These are phyloP conservation scores for Raja brachyura DNA, from an alignment of 2,113 vertebrate genomes.

Conservation along the genomic window DNA sequence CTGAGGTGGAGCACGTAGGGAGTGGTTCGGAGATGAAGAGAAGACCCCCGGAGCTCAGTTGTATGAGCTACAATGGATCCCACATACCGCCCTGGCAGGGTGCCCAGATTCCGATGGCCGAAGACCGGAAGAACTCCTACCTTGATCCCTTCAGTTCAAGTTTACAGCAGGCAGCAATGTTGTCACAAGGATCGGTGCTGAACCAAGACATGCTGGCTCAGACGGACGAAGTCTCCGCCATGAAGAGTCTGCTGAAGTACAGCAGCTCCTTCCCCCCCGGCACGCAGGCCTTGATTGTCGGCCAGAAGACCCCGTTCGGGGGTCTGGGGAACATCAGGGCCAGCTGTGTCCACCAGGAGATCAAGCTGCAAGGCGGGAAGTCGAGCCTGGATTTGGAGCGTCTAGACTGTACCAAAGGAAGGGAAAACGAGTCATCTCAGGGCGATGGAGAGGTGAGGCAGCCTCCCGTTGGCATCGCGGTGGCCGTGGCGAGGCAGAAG, in stretches of 20 bases:
- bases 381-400: slow-evolving; percentile 68
- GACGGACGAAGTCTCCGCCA: slow-evolving; percentile 78
- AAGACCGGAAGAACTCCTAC: slow-evolving; percentile 73
- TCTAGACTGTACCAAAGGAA: slow-evolving; percentile 69
- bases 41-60: slow-evolving; percentile 72
- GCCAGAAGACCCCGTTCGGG: slow-evolving; percentile 80
- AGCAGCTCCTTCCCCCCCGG: slow-evolving; percentile 57
- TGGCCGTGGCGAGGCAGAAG: slow-evolving; percentile 84
- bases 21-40: slow-evolving; percentile 67
- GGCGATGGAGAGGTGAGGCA: slow-evolving; percentile 82
- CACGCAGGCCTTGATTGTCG: slow-evolving; percentile 72
- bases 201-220: slow-evolving; percentile 65
- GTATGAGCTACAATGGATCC: slow-evolving; percentile 64
- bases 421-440: slow-evolving; percentile 64
- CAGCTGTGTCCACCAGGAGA: slow-evolving; percentile 80
- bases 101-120: slow-evolving; percentile 61
- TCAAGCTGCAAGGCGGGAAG: slow-evolving; percentile 63
- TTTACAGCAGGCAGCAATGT: slow-evolving; percentile 56
- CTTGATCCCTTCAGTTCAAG: slow-evolving; percentile 69
- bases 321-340: slow-evolving; percentile 76
- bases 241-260: slow-evolving; percentile 91
- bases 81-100: slow-evolving; percentile 79
- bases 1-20: slow-evolving; percentile 52
- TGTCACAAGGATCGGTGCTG: slow-evolving; percentile 53
- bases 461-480: slow-evolving; percentile 86